phyloP scores from a whole-genome alignment of 2,113 vertebrate species.

The Oplegnathus fasciatus region DNA sequence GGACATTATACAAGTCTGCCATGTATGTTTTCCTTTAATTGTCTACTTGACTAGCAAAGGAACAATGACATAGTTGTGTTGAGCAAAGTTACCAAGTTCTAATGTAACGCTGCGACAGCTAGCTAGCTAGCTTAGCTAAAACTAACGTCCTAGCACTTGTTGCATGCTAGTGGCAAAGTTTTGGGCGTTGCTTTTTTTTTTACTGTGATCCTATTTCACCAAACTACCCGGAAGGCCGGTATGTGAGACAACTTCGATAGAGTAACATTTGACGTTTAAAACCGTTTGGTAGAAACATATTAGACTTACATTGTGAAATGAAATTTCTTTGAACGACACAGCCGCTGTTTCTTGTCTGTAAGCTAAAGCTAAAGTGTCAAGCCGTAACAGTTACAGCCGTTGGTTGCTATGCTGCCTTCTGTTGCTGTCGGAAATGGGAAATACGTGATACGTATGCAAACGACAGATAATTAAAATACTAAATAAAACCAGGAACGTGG shows the following conservation, averaged over 20 bases:
- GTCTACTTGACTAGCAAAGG: not conserved
- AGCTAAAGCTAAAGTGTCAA: conserved; percentile 53
- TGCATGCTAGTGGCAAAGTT: conserved; percentile 75
- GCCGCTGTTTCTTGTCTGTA: conserved; percentile 16
- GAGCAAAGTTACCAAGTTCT: not conserved
- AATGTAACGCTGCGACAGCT: not conserved
- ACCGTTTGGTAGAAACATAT: not conserved
- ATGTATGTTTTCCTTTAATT: not conserved
- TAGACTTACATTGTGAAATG: conserved; percentile 75
- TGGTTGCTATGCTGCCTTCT: conserved; percentile 49
- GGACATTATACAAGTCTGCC: not conserved
- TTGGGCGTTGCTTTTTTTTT: conserved; percentile 75
- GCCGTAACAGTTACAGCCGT: conserved; percentile 60
- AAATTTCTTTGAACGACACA: conserved; percentile 13
- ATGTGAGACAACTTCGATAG: not conserved
- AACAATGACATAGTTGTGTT: not conserved
- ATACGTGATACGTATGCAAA: not conserved
- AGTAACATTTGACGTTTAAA: not conserved
- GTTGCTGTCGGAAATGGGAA: conserved; percentile 3
- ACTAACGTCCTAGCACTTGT: conserved; percentile 72
- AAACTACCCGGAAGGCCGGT: not conserved
- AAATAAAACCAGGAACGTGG: not conserved
- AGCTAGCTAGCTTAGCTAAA: conserved; percentile 24
- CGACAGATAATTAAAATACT: not conserved
- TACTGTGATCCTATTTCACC: not conserved